Conservation (phyloP, 1,140 invertebrate species). For the Drosophila ananassae region DNA sequence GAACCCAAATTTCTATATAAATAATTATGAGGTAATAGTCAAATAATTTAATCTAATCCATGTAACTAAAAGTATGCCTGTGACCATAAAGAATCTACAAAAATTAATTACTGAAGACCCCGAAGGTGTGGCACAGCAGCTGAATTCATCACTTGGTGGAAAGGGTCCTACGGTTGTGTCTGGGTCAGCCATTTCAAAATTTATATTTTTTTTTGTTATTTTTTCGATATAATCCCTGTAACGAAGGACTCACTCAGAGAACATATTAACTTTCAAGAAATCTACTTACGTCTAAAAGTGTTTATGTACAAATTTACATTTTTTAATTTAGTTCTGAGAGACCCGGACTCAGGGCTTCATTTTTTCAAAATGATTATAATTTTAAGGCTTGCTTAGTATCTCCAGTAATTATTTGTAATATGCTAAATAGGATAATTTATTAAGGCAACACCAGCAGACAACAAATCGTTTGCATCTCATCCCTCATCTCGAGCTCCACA, state of each 20-base stretch:
- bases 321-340: no score
- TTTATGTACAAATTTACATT: background rate
- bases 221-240: background rate
- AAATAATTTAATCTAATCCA: background rate
- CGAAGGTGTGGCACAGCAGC: no score
- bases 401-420: background rate
- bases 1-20: background rate
- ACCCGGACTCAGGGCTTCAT: no score
- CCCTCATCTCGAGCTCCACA: slow-evolving; percentile 6
- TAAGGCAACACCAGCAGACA: background rate
- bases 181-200: background rate
- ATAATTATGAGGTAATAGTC: no score
- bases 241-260: background rate
- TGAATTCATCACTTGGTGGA: background rate
- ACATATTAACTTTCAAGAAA: background rate
- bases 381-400: background rate
- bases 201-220: background rate
- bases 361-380: no score
- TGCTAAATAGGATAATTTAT: background rate
- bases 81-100: background rate
- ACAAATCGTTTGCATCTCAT: background rate
- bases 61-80: background rate
- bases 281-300: background rate
- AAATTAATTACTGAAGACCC: background rate
- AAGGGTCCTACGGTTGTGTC: background rate